These are phyloP conservation scores for Zophobas atratus DNA, from an alignment of 1,140 invertebrate species.

Conservation along the genomic window DNA sequence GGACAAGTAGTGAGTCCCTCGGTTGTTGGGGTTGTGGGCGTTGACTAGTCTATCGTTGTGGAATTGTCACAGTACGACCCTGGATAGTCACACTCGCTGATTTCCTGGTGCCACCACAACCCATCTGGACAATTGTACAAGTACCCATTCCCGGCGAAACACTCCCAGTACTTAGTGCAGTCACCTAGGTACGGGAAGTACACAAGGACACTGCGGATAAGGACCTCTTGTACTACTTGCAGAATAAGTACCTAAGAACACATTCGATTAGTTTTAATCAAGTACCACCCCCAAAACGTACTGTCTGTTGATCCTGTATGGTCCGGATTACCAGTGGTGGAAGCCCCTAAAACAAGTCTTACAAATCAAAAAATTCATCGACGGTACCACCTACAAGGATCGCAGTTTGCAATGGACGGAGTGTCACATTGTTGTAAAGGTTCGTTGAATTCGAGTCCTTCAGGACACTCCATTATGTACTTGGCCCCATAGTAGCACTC, in stretches of 20 bases:
- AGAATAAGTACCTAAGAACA: neutral
- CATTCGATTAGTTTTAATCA: too few species aligned
- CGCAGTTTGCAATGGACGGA: neutral
- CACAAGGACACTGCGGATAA: neutral
- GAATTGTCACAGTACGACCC: constrained; percentile 13
- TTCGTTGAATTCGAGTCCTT: constrained; percentile 12
- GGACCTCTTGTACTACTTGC: neutral
- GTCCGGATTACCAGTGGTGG: neutral
- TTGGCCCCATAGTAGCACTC: constrained; percentile 12
- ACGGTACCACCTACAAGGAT: neutral
- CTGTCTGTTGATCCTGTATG: neutral
- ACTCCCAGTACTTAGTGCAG: constrained; percentile 36
- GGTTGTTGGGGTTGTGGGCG: neutral
- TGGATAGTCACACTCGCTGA: constrained; percentile 34
- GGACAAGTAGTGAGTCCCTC: neutral
- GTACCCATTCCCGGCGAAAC: neutral
- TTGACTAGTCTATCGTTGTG: neutral
- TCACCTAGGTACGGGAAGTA: constrained; percentile 8
- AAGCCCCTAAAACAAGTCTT: neutral
- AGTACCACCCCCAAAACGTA: too few species aligned
- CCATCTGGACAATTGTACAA: neutral
- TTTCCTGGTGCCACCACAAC: constrained; percentile 30
- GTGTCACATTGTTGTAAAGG: neutral
- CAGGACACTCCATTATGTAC: constrained; percentile 1
- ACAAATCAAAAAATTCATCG: neutral